Evolutionary conservation across 2,113 vertebrate genomes (phyloP).

Genomic region (Bos javanicus): DNA sequence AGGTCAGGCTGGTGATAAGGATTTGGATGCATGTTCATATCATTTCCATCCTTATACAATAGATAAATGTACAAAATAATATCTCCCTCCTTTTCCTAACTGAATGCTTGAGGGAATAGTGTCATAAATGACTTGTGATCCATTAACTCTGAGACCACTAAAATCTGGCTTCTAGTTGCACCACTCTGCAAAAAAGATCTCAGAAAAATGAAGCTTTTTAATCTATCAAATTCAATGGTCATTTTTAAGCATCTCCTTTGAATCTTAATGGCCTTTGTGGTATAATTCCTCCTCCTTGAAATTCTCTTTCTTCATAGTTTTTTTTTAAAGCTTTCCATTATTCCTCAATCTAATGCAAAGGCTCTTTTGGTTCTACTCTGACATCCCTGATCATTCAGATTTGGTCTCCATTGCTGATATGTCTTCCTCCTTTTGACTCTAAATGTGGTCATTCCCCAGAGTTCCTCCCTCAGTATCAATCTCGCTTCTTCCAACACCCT

Average conservation of each 20-base stretch:
- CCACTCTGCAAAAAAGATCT: neutral
- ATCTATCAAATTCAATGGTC: neutral
- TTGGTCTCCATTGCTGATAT: neutral
- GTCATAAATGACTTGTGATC: neutral
- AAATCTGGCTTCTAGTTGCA: neutral
- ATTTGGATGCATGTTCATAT: neutral
- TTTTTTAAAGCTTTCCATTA: neutral
- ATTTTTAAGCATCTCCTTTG: neutral
- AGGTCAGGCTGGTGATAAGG: neutral
- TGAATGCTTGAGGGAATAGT: neutral
- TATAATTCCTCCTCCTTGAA: neutral
- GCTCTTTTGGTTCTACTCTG: neutral
- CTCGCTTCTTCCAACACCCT: neutral
- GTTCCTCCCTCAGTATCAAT: neutral
- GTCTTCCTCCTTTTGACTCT: neutral
- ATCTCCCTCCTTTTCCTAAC: neutral
- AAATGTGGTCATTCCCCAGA: neutral
- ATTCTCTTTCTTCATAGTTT: neutral
- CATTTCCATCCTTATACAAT: neutral
- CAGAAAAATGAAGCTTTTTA: neutral
- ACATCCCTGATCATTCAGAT: neutral
- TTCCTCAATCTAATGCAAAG: neutral
- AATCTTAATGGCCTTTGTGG: neutral
- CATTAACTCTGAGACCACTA: neutral
- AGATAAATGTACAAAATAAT: neutral